A percentile compares a stretch with the other conserved stretches of the same genome.
Evolutionary conservation across 2,888 invertebrate species (phyloP).

Genomic region (Digitonthophagus gazella): DNA sequence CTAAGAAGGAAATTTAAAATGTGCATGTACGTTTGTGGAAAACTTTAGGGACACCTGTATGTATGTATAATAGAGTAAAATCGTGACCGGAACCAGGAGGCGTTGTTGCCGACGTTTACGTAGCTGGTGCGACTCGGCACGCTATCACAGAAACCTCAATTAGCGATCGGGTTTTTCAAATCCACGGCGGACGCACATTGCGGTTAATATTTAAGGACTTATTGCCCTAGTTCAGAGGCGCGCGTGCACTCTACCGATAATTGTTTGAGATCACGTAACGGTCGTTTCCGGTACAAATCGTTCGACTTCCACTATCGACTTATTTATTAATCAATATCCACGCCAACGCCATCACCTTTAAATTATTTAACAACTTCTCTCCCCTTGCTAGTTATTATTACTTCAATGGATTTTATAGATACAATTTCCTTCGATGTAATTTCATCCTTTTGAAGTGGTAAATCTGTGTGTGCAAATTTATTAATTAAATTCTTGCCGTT

Average conservation of each 20-base stretch:
- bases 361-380: background rate
- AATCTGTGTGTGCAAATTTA: background rate
- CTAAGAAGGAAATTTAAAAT: too few relatives aligned
- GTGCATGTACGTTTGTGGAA: too few relatives aligned
- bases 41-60: too few relatives aligned
- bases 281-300: conserved; percentile 7
- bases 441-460: background rate
- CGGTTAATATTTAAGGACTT: conserved; percentile 16
- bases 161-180: conserved; percentile 10
- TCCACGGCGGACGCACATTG: conserved; percentile 12
- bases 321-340: background rate
- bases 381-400: background rate
- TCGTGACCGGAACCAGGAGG: background rate
- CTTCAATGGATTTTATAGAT: too few relatives aligned
- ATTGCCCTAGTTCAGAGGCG: conserved; percentile 8
- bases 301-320: conserved; percentile 3
- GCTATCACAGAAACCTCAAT: conserved; percentile 12
- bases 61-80: background rate
- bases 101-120: conserved; percentile 31
- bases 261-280: conserved; percentile 3
- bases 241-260: conserved; percentile 10
- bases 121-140: conserved; percentile 18
- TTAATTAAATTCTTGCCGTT: background rate
- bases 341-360: background rate
- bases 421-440: background rate